Conservation (phyloP, 2,113 vertebrate genomes). For the Pangasianodon gigas region DNA sequence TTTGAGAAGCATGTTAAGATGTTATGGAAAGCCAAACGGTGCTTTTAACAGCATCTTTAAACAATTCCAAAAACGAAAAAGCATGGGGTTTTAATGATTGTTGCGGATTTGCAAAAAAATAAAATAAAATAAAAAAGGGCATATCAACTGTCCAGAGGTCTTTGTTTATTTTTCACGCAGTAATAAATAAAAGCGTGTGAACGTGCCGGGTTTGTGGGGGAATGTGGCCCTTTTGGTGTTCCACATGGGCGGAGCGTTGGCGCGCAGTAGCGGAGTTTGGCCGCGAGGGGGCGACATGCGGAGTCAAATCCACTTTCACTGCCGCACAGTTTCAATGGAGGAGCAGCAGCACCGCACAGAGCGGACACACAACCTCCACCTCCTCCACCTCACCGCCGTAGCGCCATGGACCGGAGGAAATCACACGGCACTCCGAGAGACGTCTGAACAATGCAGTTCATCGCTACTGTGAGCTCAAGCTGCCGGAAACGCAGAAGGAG, state of each 20-base stretch:
- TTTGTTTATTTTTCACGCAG: not conserved
- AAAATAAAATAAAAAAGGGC: too few relatives aligned
- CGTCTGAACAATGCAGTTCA: constrained; percentile 55
- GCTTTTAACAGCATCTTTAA: not conserved
- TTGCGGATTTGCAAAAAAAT: not conserved
- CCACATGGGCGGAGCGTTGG: constrained; percentile 13
- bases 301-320: constrained; percentile 2
- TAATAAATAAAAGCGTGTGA: too few relatives aligned
- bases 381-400: not conserved
- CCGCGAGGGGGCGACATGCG: constrained; percentile 11
- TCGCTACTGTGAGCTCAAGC: constrained; percentile 55
- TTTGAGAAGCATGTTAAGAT: not conserved
- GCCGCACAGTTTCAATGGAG: constrained; percentile 54
- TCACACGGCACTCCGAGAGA: constrained; percentile 31
- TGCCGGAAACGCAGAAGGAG: constrained; percentile 64
- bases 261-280: not conserved
- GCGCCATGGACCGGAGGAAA: constrained; percentile 54
- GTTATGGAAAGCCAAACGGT: not conserved
- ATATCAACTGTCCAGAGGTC: not conserved
- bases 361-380: not conserved
- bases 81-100: not conserved
- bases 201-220: not conserved
- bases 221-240: not conserved
- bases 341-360: constrained; percentile 49
- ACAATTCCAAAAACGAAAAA: not conserved